Evolutionary conservation across 23 tunicate genomes (phyloP).

Genomic region (Clavelina lepadiformis): DNA sequence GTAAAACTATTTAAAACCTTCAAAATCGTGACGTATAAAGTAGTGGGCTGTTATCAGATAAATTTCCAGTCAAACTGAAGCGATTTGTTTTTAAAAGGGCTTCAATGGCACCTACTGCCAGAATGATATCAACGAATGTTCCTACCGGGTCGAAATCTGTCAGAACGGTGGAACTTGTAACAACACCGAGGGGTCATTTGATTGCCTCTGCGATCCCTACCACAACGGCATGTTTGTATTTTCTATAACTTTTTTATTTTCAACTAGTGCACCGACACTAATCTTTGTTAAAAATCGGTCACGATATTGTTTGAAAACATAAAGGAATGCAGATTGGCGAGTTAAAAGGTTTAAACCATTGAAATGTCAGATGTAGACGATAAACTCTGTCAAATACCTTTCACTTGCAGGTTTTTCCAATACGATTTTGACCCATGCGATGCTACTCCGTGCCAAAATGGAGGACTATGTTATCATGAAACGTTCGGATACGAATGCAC

Average conservation of each 20-base stretch:
- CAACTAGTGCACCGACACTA: too few relatives aligned
- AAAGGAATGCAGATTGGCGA: too few relatives aligned
- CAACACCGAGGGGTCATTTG: conserved; percentile 51
- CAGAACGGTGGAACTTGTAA: conserved; percentile 38
- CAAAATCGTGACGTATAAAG: too few relatives aligned
- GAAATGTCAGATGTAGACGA: conserved; percentile 1
- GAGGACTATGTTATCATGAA: neutral
- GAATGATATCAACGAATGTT: conserved; percentile 45
- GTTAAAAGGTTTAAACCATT: too few relatives aligned
- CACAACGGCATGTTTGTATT: conserved; percentile 56
- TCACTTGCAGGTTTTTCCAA: neutral
- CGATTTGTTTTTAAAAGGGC: conserved; percentile 27
- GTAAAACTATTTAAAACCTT: too few relatives aligned
- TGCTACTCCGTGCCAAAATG: neutral
- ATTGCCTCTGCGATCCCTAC: conserved; percentile 41
- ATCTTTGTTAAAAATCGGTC: too few relatives aligned
- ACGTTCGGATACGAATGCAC: neutral
- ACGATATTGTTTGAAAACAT: too few relatives aligned
- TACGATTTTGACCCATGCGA: neutral
- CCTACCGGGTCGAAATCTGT: neutral
- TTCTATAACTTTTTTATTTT: too few relatives aligned
- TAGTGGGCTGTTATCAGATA: too few relatives aligned
- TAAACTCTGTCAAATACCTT: neutral
- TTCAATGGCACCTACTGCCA: conserved; percentile 41
- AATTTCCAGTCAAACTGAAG: too few relatives aligned